phyloP scores from a whole-genome alignment of 2,797 vertebrate species.

The Siniperca scherzeri region DNA sequence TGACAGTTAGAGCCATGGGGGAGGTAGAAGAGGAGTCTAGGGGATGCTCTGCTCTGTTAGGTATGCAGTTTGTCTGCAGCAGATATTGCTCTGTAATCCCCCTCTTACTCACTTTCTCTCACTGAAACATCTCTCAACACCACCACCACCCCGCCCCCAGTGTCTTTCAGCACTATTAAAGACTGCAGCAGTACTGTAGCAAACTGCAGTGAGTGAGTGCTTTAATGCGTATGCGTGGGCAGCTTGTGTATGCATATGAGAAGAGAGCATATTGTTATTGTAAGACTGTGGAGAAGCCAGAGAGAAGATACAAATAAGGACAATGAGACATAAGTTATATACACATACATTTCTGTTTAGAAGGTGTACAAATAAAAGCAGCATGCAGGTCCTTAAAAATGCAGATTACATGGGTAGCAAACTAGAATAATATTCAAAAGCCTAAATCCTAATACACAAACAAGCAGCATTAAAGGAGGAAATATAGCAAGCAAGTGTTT shows the following conservation, averaged over 20 bases:
- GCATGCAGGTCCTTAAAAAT: not conserved
- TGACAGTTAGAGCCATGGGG: constrained; percentile 47
- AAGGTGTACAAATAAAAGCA: constrained; percentile 2
- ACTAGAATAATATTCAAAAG: constrained; percentile 7
- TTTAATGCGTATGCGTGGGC: constrained; percentile 25
- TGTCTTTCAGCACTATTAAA: constrained; percentile 47
- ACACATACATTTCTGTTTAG: not conserved
- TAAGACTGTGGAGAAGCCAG: not conserved
- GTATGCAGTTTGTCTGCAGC: constrained; percentile 47
- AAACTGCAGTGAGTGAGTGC: constrained; percentile 49
- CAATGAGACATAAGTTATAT: not conserved
- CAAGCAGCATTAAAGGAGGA: constrained; percentile 30
- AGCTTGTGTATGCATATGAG: constrained; percentile 18
- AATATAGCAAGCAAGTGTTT: constrained; percentile 37
- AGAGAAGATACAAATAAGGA: constrained; percentile 1
- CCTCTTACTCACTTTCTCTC: constrained; percentile 32
- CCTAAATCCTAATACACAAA: constrained; percentile 24
- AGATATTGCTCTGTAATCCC: constrained; percentile 41
- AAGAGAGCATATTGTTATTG: constrained; percentile 6
- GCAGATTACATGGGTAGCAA: constrained; percentile 17
- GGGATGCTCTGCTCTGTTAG: constrained; percentile 43
- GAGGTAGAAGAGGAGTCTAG: constrained; percentile 19
- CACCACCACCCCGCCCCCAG: not conserved
- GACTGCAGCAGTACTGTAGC: constrained; percentile 56
- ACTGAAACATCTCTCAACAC: constrained; percentile 35